These are phyloP conservation scores for Hirtodrosophila duncani DNA, from an alignment of 2,888 invertebrate species.

Conservation along the genomic window DNA sequence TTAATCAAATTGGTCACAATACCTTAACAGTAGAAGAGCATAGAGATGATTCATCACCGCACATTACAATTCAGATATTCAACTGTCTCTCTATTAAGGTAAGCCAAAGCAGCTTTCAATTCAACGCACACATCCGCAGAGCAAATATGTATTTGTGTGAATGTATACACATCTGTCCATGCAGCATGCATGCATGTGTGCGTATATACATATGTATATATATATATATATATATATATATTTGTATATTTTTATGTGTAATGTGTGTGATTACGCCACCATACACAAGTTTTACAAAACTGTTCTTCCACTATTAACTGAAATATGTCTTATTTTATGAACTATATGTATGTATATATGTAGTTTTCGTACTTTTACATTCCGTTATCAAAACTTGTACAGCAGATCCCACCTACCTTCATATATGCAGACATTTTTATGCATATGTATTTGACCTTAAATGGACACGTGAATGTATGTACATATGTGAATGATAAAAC, in stretches of 20 bases:
- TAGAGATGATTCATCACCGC: conserved; percentile 76
- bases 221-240: conserved; percentile 18
- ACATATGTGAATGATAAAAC: too few relatives aligned
- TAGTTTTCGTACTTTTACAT: neutral
- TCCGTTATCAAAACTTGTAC: neutral
- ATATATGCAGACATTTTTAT: neutral
- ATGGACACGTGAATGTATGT: neutral
- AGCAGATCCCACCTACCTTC: too few relatives aligned
- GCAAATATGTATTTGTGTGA: conserved; percentile 27
- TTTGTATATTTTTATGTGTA: conserved; percentile 25
- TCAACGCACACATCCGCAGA: conserved; percentile 23
- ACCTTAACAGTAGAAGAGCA: conserved; percentile 43
- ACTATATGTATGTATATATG: too few relatives aligned
- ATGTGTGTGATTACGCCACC: conserved; percentile 42
- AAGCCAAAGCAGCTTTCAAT: conserved; percentile 78
- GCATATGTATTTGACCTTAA: neutral
- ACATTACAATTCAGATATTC: conserved; percentile 83
- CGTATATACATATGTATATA: conserved; percentile 5
- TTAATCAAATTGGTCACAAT: conserved; percentile 32
- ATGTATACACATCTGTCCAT: conserved; percentile 6
- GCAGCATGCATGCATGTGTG: conserved; percentile 6
- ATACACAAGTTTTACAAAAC: too few relatives aligned
- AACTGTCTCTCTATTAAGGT: conserved; percentile 89
- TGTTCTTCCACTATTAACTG: too few relatives aligned
- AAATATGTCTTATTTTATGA: too few relatives aligned